Evolutionary conservation across 2,888 invertebrate species (phyloP), one percentile per base, ranked within the genome.

Genomic region (Drosophila subsilvestris): DNA sequence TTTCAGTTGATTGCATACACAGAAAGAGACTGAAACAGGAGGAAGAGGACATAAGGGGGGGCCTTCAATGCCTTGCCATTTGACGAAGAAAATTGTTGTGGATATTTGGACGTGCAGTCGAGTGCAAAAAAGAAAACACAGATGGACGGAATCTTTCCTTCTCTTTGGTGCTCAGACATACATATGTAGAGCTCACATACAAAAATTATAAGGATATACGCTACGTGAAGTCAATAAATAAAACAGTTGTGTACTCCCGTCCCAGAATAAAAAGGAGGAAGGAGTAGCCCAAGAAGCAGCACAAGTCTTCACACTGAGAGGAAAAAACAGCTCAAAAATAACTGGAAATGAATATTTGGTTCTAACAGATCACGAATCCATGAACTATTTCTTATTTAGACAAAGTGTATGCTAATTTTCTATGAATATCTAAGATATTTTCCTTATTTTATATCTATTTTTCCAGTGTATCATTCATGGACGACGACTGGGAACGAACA

Each of bases 221-320:
- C 83, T 88, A 84, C 83, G 83, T 84, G 83, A 76, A 86, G 86
- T 88, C 86, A 84, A 84, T 84, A 84, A 84, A 88, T 84, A 88
- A 88, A 88, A 86, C 88, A 88, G 83, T 86, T 69, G 81, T 80
- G 80, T 67, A 74, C 59, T 75, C 47, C 20, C 57, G 50, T 79
- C 76, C 79, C 76, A 76, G 79, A 82, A 82, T 76, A 75, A 79
- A 82, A 80, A 82, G 22, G 22, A 3, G 27, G 27, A 7, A 66
- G 54, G 42, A 25, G 47, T 17, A 60, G 59, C 60, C 29, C 49
- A 32, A 43, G 71, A 55, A 58, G 45, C 18, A 43, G 43, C 44
- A 59, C 50, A 59, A 62, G 58, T 67, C 71, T 66, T 12, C 4
- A 14, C 37, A 37, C 37, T 37, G 37, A n/a, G 7, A n/a, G 37